phyloP scores from a whole-genome alignment of 2,113 vertebrate species.

The Sapayoa aenigma region DNA sequence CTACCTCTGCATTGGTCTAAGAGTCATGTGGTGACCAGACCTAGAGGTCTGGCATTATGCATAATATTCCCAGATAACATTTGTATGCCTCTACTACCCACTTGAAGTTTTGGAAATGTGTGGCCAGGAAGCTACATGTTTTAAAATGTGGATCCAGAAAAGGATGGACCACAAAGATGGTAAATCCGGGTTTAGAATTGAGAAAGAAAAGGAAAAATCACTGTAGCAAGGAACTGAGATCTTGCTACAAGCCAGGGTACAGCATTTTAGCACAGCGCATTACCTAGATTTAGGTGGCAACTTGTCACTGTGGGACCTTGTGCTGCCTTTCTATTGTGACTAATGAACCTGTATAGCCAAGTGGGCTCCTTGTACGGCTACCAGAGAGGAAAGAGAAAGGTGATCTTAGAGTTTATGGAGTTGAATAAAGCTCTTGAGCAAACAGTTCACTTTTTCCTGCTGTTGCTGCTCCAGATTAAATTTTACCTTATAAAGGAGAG shows the following conservation, averaged over 20 bases:
- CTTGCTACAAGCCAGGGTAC: not conserved
- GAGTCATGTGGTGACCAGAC: not conserved
- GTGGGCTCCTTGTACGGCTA: not conserved
- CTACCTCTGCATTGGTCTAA: not conserved
- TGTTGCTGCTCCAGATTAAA: not conserved
- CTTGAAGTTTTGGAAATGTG: not conserved
- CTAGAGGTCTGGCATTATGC: not conserved
- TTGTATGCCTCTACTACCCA: not conserved
- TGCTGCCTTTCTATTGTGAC: conserved; percentile 27
- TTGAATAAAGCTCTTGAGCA: not conserved
- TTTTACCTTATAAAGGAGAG: not conserved
- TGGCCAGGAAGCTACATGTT: not conserved
- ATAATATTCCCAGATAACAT: not conserved
- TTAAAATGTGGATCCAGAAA: not conserved
- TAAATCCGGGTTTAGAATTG: not conserved
- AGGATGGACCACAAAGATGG: not conserved
- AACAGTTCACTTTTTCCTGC: not conserved
- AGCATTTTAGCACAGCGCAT: not conserved
- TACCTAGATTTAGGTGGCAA: conserved; percentile 52
- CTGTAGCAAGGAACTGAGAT: not conserved
- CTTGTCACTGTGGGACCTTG: conserved; percentile 27
- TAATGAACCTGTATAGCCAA: conserved; percentile 14
- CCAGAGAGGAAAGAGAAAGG: not conserved
- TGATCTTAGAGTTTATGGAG: not conserved
- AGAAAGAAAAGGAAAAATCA: not conserved